phyloP scores from a whole-genome alignment of 1,140 invertebrate genomes.

The Trinorchestia longiramus region DNA sequence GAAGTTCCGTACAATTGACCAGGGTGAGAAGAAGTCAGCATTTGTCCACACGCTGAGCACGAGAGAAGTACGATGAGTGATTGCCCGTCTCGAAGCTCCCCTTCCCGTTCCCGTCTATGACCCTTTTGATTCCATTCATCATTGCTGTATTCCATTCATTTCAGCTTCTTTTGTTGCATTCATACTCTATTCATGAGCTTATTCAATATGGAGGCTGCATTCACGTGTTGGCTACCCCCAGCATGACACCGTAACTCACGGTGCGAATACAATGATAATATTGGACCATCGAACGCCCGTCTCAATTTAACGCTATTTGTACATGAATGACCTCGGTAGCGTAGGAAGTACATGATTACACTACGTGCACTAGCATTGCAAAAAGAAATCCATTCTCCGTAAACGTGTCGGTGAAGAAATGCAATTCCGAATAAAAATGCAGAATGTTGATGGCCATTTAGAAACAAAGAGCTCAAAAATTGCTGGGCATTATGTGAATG shows the following conservation, averaged over 20 bases:
- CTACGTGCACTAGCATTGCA: neutral
- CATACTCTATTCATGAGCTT: constrained; percentile 42
- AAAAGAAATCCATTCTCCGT: neutral
- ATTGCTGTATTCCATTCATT: constrained; percentile 24
- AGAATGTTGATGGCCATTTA: neutral
- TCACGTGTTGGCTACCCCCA: neutral
- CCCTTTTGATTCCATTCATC: constrained; percentile 28
- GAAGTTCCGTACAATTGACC: neutral
- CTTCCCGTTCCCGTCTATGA: neutral
- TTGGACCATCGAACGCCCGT: neutral
- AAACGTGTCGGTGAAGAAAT: neutral
- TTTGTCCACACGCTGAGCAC: neutral
- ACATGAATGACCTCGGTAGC: neutral
- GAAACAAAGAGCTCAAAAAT: neutral
- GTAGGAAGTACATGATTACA: neutral
- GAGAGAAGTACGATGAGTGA: neutral
- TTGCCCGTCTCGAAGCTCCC: neutral
- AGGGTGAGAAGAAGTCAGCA: neutral
- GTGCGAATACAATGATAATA: neutral
- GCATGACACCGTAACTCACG: neutral
- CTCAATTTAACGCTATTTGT: neutral
- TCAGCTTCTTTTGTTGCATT: constrained; percentile 23
- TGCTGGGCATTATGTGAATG: neutral
- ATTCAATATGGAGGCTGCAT: constrained; percentile 28
- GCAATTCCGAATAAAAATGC: neutral